Base-by-base conservation (phyloP, 2,888 invertebrate genomes). In the Hanleya hanleyi region DNA sequence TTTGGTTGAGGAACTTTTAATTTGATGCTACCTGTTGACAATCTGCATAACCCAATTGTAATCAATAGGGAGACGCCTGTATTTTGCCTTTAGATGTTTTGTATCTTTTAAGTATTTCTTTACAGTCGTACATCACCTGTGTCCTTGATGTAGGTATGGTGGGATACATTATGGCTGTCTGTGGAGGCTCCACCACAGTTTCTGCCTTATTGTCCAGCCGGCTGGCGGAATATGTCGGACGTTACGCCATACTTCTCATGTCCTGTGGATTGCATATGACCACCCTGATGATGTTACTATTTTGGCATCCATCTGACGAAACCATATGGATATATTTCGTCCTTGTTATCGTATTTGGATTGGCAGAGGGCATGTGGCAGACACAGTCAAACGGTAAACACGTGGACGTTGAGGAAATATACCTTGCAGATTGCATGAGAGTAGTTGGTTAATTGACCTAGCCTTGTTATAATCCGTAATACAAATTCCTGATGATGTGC, bases 161-260 rank as follows among this genome's bases (percentile, higher is more conserved):
- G 38, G 86, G 86, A 1, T 86, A 82, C 70, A 82, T 86, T 32
- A 85, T 85, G 85, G 84, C 85, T 1, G 57, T 81, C 3, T 84
- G 84, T 49, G 86, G 86, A 1, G 80, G 69, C 1, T 80, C 83
- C 4, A 83, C 83, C 0, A 81, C 84, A 9, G 61, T 80, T 6
- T 84, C 80, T 69, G 80, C 84, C 5, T 76, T 84, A 35, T 29
- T 81, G 7, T 75, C 83, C 67, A 81, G 81, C 67, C 78, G 78
- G 0, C 57, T 84, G 32, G 81, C 83, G 0, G 79, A 83, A 41
- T 79, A 78, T 69, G 76, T 81, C 0, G 84, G 85, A 0, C 78
- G 84, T 6, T 78, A 81, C 64, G 15, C 83, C 6, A 75, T 86
- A 38, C 80, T 84, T 61, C 75, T 68, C 5, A 1, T 81, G 12